Evolutionary conservation across 2,888 invertebrate species (phyloP).

Genomic region (Microctonus aethiopoides): DNA sequence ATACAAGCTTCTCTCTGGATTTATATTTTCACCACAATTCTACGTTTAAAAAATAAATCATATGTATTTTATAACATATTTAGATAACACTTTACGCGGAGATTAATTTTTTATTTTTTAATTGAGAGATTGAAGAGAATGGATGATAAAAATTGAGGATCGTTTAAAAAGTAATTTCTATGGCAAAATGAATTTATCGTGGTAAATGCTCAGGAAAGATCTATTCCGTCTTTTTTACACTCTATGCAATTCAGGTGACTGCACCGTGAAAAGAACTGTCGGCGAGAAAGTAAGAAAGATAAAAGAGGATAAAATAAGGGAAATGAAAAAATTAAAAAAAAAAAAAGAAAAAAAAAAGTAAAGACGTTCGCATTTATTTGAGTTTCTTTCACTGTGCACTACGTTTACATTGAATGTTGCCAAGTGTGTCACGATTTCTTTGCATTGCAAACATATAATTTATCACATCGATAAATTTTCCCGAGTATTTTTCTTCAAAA

Average conservation of each 20-base stretch:
- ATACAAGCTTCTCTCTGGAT: conserved; percentile 8
- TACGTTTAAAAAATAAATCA: no score
- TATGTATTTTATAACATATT: no score
- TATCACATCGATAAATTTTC: conserved; percentile 15
- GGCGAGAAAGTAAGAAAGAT: neutral
- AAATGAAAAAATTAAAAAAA: no score
- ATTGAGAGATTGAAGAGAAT: no score
- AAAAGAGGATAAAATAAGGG: neutral
- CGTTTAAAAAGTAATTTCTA: neutral
- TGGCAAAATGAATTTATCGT: neutral
- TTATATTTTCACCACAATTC: neutral
- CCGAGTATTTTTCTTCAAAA: neutral
- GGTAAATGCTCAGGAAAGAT: neutral
- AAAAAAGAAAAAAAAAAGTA: neutral
- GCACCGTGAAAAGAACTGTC: neutral
- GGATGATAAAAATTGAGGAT: no score
- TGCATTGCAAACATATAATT: conserved; percentile 9
- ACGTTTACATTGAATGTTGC: conserved; percentile 8
- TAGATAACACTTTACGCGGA: no score
- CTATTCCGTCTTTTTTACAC: neutral
- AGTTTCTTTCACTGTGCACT: conserved; percentile 16
- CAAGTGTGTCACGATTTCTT: conserved; percentile 9
- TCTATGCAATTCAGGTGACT: conserved; percentile 3
- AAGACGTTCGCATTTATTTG: conserved; percentile 21
- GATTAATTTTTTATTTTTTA: no score